Evolutionary conservation across 2,888 invertebrate species (phyloP).

Genomic region (Lagria hirta): DNA sequence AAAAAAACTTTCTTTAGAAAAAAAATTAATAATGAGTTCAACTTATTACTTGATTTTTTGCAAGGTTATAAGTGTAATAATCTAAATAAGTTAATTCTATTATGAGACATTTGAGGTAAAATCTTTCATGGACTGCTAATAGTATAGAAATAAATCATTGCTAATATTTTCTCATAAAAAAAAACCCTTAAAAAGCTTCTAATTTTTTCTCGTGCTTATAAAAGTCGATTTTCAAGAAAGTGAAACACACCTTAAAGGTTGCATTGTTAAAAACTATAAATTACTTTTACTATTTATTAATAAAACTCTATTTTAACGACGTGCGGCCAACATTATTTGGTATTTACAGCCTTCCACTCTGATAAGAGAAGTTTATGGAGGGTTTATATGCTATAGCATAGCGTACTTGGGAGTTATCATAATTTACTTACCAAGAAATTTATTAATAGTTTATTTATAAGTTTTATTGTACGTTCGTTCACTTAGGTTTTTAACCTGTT

Average conservation of each 20-base stretch:
- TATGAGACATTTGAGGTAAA: no score
- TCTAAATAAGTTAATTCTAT: no score
- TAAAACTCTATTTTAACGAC: conserved; percentile 42
- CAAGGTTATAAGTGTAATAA: no score
- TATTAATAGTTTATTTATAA: conserved; percentile 29
- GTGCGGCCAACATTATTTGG: conserved; percentile 41
- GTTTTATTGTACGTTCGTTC: conserved; percentile 23
- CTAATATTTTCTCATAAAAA: no score
- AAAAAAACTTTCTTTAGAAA: no score
- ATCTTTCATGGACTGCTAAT: no score
- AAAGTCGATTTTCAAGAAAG: no score
- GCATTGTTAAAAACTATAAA: conserved; percentile 41
- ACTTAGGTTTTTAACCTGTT: conserved; percentile 24
- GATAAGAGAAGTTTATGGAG: conserved; percentile 27
- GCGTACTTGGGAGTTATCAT: conserved; percentile 23
- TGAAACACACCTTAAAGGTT: conserved; percentile 24
- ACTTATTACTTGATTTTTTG: no score
- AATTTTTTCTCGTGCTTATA: no score
- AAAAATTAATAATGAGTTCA: no score
- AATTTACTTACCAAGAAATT: conserved; percentile 24
- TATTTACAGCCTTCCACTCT: conserved; percentile 31
- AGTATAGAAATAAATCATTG: no score
- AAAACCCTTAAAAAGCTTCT: no score
- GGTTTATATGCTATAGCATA: conserved; percentile 23
- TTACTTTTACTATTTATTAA: conserved; percentile 42